These are phyloP conservation scores for Gobiocypris rarus DNA, from an alignment of 2,113 vertebrate genomes.

Conservation along the genomic window DNA sequence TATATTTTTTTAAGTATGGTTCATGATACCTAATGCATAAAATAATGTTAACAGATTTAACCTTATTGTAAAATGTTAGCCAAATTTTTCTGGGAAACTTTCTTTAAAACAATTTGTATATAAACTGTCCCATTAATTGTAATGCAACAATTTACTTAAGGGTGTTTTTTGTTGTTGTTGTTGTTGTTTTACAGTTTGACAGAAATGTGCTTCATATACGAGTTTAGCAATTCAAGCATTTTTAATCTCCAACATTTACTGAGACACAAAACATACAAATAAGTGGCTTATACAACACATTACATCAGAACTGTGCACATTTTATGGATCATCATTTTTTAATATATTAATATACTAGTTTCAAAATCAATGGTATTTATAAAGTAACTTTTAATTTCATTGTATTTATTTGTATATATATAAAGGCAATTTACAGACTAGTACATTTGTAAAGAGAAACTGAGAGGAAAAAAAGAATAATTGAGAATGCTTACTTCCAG, in stretches of 20 bases:
- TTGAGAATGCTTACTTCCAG: slow-evolving; percentile 81
- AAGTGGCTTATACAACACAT: background rate
- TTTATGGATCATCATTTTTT: background rate
- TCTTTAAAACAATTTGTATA: background rate
- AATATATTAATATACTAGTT: background rate
- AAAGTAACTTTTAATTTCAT: background rate
- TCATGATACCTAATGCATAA: background rate
- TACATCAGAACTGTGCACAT: background rate
- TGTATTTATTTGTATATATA: background rate
- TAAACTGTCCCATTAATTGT: background rate
- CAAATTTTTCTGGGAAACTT: background rate
- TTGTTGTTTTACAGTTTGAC: too few relatives aligned
- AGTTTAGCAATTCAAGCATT: background rate
- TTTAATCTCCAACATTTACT: background rate
- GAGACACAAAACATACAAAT: background rate
- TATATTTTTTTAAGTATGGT: too few relatives aligned
- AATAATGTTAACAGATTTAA: background rate
- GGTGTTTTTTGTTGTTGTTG: too few relatives aligned
- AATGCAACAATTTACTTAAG: too few relatives aligned
- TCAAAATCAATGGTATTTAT: background rate
- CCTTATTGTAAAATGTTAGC: background rate
- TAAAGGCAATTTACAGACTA: background rate
- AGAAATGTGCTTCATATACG: too few relatives aligned
- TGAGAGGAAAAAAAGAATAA: background rate
- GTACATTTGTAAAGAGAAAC: background rate